Base-by-base conservation (phyloP, 2,888 invertebrate genomes). In the Acronicta psi region DNA sequence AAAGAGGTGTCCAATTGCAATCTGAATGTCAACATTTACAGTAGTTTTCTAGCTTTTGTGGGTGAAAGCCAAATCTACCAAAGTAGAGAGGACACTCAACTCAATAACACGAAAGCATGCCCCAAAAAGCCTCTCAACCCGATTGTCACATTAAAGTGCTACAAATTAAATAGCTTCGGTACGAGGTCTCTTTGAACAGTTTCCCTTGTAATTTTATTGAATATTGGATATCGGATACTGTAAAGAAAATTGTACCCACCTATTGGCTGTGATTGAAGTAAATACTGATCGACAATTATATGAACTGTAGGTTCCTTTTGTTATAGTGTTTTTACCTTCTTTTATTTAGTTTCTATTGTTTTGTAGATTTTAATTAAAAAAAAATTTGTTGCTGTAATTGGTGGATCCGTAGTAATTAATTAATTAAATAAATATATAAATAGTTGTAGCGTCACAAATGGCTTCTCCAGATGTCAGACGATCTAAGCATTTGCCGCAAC, bases 111-210 rank as follows among this genome's bases (percentile, higher is more conserved):
- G 31, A 31, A 31, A 31, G 13, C 31, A 31, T 34, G n/a, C n/a
- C n/a, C 34, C 34, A 34, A 34, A 34, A 34, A 34, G 34, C 34
- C 34, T 34, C n/a, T 34, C n/a, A 34, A 34, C 34, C 4, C 6
- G 34, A 34, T 34, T 34, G 34, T 34, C 34, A 34, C 34, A n/a
- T 13, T 34, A n/a, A n/a, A 34, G 34, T 34, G 34, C 34, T 34
- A 1, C 34, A 34, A 34, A 34, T 34, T 34, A 34, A 34, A 34
- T 34, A 34, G n/a, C 34, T 34, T 34, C n/a, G 7, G n/a, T 34
- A 7, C 34, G 34, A n/a, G 6, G n/a, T 7, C 34, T 34, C 34
- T 34, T 34, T 34, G 34, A 34, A n/a, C 34, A 34, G n/a, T n/a
- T 34, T 34, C 31, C 1, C 34, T 34, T 6, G 34, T 34, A n/a